Evolutionary conservation across 2,113 vertebrate species (phyloP).

Genomic region (Cynopterus brachyotis): DNA sequence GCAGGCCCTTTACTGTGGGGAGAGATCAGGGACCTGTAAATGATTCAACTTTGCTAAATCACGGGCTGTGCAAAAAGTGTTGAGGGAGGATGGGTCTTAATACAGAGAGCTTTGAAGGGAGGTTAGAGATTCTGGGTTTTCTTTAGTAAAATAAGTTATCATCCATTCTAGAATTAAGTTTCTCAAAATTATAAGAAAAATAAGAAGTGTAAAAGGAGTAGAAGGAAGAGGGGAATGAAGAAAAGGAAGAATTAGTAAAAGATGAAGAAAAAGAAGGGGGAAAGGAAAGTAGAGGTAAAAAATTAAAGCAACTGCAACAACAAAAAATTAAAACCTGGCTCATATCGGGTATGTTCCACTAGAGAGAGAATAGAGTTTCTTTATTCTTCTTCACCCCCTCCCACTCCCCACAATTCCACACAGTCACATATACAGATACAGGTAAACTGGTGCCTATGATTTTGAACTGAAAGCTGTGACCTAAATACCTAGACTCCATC

Average conservation of each 20-base stretch:
- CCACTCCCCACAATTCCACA: accelerated
- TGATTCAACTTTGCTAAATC: neutral
- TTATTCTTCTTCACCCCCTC: neutral
- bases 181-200: neutral
- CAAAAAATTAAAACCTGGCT: neutral
- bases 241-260: neutral
- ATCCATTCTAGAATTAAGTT: neutral
- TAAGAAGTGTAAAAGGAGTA: neutral
- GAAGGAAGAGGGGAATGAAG: neutral
- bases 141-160: neutral
- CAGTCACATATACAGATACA: neutral
- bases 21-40: neutral
- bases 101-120: neutral
- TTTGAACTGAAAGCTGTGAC: neutral
- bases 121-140: neutral
- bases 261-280: neutral
- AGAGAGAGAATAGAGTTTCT: neutral
- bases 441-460: accelerated
- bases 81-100: neutral
- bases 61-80: neutral
- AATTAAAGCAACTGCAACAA: no score
- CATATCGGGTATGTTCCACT: neutral
- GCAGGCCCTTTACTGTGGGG: neutral
- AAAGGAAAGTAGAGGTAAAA: neutral
- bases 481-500: no score